phyloP scores from a whole-genome alignment of 2,113 vertebrate species.

The Equus quagga region DNA sequence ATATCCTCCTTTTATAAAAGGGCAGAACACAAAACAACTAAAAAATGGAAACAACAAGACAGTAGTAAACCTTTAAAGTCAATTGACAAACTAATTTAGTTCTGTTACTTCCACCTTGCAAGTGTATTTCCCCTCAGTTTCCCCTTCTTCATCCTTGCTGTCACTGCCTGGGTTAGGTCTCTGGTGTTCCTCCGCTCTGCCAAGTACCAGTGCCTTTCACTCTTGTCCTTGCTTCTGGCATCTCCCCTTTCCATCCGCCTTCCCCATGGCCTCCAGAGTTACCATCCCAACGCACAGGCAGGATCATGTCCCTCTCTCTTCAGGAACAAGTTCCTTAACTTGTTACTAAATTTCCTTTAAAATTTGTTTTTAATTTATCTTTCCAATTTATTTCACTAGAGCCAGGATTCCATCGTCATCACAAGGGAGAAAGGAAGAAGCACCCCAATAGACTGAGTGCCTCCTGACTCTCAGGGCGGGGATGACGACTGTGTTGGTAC shows the following conservation, averaged over 20 bases:
- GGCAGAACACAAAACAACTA: not conserved
- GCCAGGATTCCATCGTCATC: not conserved
- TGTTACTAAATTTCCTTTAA: not conserved
- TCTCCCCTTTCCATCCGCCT: not conserved
- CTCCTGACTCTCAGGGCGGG: not conserved
- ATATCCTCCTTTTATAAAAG: not conserved
- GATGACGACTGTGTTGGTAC: too few species aligned
- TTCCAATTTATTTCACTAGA: not conserved
- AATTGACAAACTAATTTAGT: not conserved
- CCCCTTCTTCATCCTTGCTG: not conserved
- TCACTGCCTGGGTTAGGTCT: not conserved
- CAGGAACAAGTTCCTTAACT: not conserved
- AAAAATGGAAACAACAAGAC: not conserved
- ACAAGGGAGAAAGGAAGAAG: not conserved
- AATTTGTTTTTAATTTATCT: not conserved
- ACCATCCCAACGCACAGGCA: not conserved
- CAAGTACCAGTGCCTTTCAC: not conserved
- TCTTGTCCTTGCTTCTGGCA: not conserved
- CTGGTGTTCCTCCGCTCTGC: not conserved
- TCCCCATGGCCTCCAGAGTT: not conserved
- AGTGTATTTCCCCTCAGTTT: not conserved
- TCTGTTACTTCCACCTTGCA: not conserved
- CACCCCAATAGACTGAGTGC: not conserved
- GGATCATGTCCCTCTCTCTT: not conserved
- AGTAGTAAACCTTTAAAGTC: not conserved